Percentiles rank a stretch among this genome's conserved stretches.
Evolutionary conservation across 1,140 invertebrate species (phyloP).

Genomic region (Calosoma granatense): DNA sequence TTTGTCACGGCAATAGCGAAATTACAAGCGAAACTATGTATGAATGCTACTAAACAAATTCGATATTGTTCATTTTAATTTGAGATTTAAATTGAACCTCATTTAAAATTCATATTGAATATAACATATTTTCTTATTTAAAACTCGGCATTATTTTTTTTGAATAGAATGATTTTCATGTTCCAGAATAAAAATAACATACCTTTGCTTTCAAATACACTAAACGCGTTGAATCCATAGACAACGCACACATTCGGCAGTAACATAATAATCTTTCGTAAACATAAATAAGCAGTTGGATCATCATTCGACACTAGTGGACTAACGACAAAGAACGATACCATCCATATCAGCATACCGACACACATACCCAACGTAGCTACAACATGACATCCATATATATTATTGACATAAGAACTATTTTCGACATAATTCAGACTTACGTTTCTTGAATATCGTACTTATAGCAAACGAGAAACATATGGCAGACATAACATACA

Average conservation of each 20-base stretch:
- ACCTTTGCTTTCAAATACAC: constrained; percentile 29
- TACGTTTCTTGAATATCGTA: constrained; percentile 43
- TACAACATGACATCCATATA: constrained; percentile 4
- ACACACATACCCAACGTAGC: constrained; percentile 6
- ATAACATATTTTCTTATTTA: too few relatives aligned
- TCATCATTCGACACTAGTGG: neutral
- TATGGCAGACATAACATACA: constrained; percentile 31
- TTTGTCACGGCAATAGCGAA: too few relatives aligned
- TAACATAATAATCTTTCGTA: constrained; percentile 20
- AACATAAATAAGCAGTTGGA: neutral
- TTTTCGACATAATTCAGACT: constrained; percentile 23
- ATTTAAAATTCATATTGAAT: too few relatives aligned
- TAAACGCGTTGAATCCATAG: constrained; percentile 26
- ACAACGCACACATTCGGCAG: constrained; percentile 28
- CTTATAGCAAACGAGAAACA: constrained; percentile 39
- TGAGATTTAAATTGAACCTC: too few relatives aligned
- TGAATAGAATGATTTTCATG: too few relatives aligned
- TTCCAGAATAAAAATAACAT: too few relatives aligned
- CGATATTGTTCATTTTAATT: too few relatives aligned
- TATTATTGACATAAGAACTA: neutral
- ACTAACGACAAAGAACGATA: constrained; percentile 17
- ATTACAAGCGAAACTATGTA: too few relatives aligned
- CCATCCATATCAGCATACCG: constrained; percentile 23
- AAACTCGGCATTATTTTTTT: too few relatives aligned
- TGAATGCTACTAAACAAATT: too few relatives aligned